Evolutionary conservation across 2,113 vertebrate genomes (phyloP).

Genomic region (Pyxicephalus adspersus): DNA sequence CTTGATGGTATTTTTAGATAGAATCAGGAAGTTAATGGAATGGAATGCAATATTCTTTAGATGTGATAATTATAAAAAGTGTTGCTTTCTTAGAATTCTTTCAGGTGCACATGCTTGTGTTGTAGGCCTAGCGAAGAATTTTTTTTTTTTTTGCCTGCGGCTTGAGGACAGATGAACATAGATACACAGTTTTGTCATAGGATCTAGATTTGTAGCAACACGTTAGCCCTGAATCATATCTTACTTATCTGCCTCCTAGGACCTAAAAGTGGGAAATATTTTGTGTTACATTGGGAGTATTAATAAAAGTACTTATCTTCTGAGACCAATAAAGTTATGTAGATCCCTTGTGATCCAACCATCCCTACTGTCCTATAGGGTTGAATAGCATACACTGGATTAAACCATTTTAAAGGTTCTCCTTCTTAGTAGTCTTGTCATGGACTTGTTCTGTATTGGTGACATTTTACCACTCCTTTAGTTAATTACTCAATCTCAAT

Average conservation of each 20-base stretch:
- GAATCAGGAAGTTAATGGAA: slow-evolving; percentile 51
- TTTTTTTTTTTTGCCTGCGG: slow-evolving; percentile 48
- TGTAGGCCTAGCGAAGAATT: slow-evolving; percentile 25
- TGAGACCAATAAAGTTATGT: no score
- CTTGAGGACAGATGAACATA: slow-evolving; percentile 18
- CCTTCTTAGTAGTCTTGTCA: no score
- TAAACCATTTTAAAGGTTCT: no score
- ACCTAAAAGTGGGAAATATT: background rate
- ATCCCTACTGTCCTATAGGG: no score
- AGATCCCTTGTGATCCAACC: no score
- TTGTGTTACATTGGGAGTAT: background rate
- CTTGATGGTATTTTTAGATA: slow-evolving; percentile 50
- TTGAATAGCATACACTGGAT: no score
- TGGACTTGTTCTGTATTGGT: no score
- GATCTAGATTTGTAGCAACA: slow-evolving; percentile 29
- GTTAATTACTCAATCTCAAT: no score
- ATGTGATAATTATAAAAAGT: slow-evolving; percentile 34
- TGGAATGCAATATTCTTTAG: slow-evolving; percentile 49
- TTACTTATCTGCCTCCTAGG: background rate
- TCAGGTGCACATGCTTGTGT: slow-evolving; percentile 31
- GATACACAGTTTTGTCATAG: slow-evolving; percentile 27
- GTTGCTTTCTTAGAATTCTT: slow-evolving; percentile 22
- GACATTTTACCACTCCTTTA: no score
- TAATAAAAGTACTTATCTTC: no score
- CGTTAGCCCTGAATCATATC: slow-evolving; percentile 5